Evolutionary conservation across 2,113 vertebrate species (phyloP).

Genomic region (Osmerus mordax): DNA sequence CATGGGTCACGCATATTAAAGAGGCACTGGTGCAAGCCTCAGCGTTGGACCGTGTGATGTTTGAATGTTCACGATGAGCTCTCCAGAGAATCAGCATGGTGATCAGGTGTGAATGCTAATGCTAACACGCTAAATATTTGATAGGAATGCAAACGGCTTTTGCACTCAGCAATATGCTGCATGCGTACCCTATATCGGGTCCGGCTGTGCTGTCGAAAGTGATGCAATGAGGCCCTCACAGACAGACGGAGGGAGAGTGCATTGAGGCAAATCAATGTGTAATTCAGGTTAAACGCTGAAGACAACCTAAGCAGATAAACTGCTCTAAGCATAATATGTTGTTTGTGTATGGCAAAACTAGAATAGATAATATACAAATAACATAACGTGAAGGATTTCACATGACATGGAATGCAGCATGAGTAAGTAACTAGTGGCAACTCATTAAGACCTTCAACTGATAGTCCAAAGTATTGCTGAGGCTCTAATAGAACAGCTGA

Average conservation of each 20-base stretch:
- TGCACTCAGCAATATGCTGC: not conserved
- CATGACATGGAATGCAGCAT: no score
- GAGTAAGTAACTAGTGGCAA: no score
- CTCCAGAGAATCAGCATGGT: not conserved
- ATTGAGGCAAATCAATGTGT: not conserved
- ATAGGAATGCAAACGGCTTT: not conserved
- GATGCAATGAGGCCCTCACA: no score
- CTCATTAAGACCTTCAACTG: no score
- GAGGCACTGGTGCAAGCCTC: no score
- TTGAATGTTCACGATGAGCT: not conserved
- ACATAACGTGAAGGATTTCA: no score
- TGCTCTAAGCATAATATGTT: no score
- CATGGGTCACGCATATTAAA: not conserved
- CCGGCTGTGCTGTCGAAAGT: not conserved
- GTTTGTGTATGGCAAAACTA: no score
- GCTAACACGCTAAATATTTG: slow-evolving; percentile 2
- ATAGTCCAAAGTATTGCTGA: no score
- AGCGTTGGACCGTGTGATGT: no score
- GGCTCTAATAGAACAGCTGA: no score
- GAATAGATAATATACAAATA: no score
- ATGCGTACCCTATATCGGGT: not conserved
- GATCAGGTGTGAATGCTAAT: slow-evolving; percentile 5
- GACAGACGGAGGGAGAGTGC: not conserved
- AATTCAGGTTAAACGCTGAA: not conserved
- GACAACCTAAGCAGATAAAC: not conserved